Base-by-base conservation (phyloP, 2,797 vertebrate genomes). In the Buphagus erythrorhynchus region DNA sequence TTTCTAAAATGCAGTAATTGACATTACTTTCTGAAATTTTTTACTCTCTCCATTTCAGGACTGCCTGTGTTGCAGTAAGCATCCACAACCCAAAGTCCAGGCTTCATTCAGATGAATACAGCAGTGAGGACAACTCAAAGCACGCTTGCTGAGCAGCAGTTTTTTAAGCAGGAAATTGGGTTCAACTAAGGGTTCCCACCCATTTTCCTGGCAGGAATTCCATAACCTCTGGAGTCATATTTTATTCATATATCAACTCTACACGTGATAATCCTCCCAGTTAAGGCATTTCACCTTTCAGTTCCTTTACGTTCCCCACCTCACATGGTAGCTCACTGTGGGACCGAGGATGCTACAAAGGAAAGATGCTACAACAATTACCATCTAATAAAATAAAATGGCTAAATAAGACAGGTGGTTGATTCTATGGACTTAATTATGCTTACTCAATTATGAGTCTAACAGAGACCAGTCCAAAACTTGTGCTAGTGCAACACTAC, bases 211-310 rank as follows among this genome's bases (percentile, higher is more conserved):
- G 11, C 0, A 0, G 42, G 24, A 80, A 77, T 59, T 24, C 29
- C 16, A 43, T 35, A 86, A 73, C 24, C 5, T 18, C 15, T 16
- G n/a, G 35, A 61, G 17, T 5, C 20, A 43, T 31, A n/a, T 73
- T 88, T 90, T 79, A 14, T 48, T 48, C 16, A 52, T n/a, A 4
- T 52, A 45, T 65, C 49, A 48, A 3, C 12, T 62, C 17, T 67
- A 35, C 11, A 29, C 0, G 0, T 13, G 19, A 33, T 46, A 75
- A 74, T 72, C 17, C 17, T 71, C n/a, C 16, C 40, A 61, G 2
- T 6, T 43, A 25, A 11, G 12, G 14, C 17, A 51, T 88, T 77
- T 61, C 35, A 51, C 31, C 11, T 72, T 86, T 74, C 0, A 0
- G 18, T 91, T 66, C 18, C 49, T 84, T 85, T 69, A 40, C 2